Percentiles rank a stretch among this genome's conserved stretches.
Evolutionary conservation across 2,113 vertebrate genomes (phyloP).

Genomic region (Notarius quadriscutis): DNA sequence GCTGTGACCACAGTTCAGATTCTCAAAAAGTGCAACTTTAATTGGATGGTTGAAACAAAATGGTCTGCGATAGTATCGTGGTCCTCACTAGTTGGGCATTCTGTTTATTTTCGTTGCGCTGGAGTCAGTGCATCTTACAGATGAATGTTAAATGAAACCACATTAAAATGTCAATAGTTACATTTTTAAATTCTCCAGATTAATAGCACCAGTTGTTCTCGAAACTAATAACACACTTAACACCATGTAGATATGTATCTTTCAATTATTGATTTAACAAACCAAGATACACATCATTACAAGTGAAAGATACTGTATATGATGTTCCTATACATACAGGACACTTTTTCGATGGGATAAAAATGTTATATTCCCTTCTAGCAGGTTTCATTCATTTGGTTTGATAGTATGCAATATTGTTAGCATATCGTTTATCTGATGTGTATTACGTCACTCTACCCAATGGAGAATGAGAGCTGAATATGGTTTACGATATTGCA

Average conservation of each 20-base stretch:
- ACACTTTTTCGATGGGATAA: too few species aligned
- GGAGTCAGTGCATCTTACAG: neutral
- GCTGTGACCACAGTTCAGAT: slow-evolving; percentile 1
- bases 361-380: too few species aligned
- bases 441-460: too few species aligned
- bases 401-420: too few species aligned
- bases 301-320: neutral
- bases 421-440: too few species aligned
- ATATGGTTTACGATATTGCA: too few species aligned
- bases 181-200: neutral
- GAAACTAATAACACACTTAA: neutral
- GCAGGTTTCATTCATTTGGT: too few species aligned
- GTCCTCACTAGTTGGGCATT: neutral
- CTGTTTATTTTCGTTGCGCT: neutral
- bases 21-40: slow-evolving; percentile 6
- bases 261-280: neutral
- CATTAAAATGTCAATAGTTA: neutral
- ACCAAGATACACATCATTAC: neutral
- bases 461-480: too few species aligned
- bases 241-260: neutral
- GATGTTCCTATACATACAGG: too few species aligned
- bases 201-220: neutral
- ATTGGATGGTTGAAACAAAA: neutral
- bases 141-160: neutral
- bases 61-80: neutral